Percentiles rank a stretch among this genome's conserved stretches.
Evolutionary conservation across 2,888 invertebrate genomes (phyloP).

Genomic region (Limnephilus marmoratus): DNA sequence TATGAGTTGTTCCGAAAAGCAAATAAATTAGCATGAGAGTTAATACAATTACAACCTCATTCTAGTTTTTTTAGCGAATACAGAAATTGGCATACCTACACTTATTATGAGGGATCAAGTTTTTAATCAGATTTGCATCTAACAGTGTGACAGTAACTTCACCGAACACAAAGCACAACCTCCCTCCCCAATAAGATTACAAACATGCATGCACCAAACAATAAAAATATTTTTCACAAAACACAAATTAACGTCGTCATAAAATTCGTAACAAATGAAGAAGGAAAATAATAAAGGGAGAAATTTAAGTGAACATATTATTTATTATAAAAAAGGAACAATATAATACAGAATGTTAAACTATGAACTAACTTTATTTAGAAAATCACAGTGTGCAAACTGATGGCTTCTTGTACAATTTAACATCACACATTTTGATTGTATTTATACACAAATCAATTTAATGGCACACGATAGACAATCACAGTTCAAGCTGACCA

Average conservation of each 20-base stretch:
- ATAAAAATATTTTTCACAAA: background rate
- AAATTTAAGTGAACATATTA: background rate
- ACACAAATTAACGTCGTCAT: background rate
- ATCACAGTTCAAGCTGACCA: background rate
- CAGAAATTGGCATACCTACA: no score
- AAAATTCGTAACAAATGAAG: background rate
- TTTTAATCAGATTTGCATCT: background rate
- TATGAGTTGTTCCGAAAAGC: no score
- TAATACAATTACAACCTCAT: no score
- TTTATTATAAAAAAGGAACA: background rate
- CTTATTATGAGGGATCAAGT: no score
- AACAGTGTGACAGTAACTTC: background rate
- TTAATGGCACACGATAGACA: background rate
- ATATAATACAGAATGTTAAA: background rate
- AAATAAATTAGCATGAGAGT: no score
- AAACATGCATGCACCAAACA: background rate
- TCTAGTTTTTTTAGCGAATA: no score
- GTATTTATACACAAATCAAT: background rate
- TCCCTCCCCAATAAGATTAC: background rate
- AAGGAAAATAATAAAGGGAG: background rate
- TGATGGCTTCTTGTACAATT: background rate
- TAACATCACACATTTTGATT: background rate
- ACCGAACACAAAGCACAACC: background rate
- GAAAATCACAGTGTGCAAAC: slow-evolving; percentile 1
- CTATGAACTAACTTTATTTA: background rate